Conservation (phyloP, 2,888 invertebrate species). For the Neuroscelio doddi region DNA sequence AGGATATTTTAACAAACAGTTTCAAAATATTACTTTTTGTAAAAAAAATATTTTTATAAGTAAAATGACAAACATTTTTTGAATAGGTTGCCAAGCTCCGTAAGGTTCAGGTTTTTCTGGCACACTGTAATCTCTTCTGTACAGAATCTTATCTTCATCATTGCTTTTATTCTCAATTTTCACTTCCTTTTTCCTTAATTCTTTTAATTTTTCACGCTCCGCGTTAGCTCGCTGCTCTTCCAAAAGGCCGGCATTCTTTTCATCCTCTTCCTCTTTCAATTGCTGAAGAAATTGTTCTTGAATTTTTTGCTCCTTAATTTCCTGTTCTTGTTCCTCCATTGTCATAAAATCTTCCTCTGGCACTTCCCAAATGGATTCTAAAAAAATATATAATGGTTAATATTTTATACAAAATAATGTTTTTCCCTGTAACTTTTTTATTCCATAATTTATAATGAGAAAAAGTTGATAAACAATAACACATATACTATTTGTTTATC, state of each 20-base stretch:
- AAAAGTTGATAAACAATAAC: too few relatives aligned
- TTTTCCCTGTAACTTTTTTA: too few relatives aligned
- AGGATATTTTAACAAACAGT: neutral
- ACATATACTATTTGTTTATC: too few relatives aligned
- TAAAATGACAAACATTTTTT: constrained; percentile 74
- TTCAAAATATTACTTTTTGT: neutral
- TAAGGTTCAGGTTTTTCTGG: constrained; percentile 79
- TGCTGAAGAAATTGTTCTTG: constrained; percentile 72
- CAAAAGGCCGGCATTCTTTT: constrained; percentile 69
- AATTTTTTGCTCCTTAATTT: constrained; percentile 73
- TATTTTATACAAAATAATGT: too few relatives aligned
- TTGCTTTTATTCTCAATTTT: constrained; percentile 64
- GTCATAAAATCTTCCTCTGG: constrained; percentile 83
- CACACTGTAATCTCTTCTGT: constrained; percentile 75
- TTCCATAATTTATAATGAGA: too few relatives aligned
- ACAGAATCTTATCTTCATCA: constrained; percentile 65
- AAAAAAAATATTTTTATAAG: neutral
- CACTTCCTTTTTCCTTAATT: constrained; percentile 70
- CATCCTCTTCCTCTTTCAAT: constrained; percentile 72
- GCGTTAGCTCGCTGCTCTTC: constrained; percentile 65
- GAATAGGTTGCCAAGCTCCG: constrained; percentile 84
- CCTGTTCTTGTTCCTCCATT: constrained; percentile 77
- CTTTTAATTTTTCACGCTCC: constrained; percentile 62
- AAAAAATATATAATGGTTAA: too few relatives aligned
- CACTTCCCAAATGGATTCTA: constrained; percentile 84